Evolutionary conservation across 2,113 vertebrate genomes (phyloP), one percentile per base, ranked within the genome.

Genomic region (Leptobrachium leishanense): DNA sequence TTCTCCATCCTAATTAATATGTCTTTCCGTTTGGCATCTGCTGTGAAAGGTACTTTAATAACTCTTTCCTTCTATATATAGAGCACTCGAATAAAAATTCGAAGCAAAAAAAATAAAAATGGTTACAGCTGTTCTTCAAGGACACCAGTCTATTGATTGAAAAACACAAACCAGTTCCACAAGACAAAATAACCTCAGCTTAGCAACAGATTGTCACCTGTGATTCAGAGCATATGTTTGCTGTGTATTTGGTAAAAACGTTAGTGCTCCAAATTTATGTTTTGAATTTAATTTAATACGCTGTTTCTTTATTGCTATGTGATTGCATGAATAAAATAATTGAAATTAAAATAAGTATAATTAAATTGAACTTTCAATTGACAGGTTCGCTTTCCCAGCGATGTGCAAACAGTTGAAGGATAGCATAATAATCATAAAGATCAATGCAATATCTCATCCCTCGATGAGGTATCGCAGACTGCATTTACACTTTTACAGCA

Each of bases 11-110:
- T 59, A 69, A 50, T 50, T 69, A 68, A 41, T 59, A 50, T 6
- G 68, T 59, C 50, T 53, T n/a, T 68, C 75, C 53, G 39, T 76
- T 76, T 76, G 75, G 65, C 75, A 68, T 41, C 68, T 44, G 53
- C 7, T 42, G 46, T 46, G 39, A 46, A 20, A 54, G 75, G 65
- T 55, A 59, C 75, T 76, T 41, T 68, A 50, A 50, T 5, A 68
- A 76, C 66, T 68, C 53, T 76, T 59, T 39, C 65, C 54, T 76
- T 43, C 75, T 69, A 76, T 68, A 76, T 76, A 76, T 76, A 76
- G 66, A 43, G 41, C 66, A 20, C 75, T 76, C 54, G 65, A 68
- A 76, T 76, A 54, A 68, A 68, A 76, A 57, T 50, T 57, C 57
- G 42, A 20, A 68, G 43, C 39, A 43, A 75, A 50, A 31, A 31